A percentile compares a stretch with the other conserved stretches of the same genome.
These are phyloP conservation scores for Chondrosia reniformis DNA, from an alignment of 37 sponge, comb jelly and placozoan species.

Conservation along the genomic window DNA sequence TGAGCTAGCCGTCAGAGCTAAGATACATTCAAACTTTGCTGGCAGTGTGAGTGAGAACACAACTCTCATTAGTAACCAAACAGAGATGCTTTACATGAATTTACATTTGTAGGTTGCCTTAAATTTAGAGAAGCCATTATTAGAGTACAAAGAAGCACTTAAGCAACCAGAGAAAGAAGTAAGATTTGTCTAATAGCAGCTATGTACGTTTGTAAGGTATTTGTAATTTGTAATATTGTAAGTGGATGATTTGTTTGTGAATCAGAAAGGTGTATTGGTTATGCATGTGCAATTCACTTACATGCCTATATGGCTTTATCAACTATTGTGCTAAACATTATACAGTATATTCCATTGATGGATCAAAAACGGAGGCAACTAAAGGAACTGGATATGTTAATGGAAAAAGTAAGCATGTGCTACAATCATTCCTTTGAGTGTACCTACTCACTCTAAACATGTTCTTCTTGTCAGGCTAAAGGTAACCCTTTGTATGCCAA, in stretches of 20 bases:
- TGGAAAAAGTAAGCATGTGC: neutral
- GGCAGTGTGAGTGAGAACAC: conserved; percentile 30
- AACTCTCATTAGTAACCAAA: neutral
- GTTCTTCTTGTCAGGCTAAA: too few relatives aligned
- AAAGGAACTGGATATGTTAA: neutral
- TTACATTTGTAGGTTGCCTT: conserved; percentile 5
- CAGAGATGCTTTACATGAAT: neutral
- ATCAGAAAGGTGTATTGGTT: neutral
- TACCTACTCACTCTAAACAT: too few relatives aligned
- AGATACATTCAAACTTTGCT: conserved; percentile 56
- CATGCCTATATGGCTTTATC: neutral
- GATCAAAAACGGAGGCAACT: neutral
- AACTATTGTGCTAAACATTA: neutral
- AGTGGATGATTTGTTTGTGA: neutral
- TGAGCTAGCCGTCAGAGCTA: conserved; percentile 48
- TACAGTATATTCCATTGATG: neutral
- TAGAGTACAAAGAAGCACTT: conserved; percentile 69
- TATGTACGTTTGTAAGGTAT: neutral
- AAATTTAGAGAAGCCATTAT: conserved; percentile 55
- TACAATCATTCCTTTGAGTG: too few relatives aligned
- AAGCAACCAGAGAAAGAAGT: conserved; percentile 74
- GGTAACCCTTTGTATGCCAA: too few relatives aligned
- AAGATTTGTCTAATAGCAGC: neutral
- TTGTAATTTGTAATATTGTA: neutral
- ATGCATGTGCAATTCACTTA: neutral